phyloP scores from a whole-genome alignment of 2,888 invertebrate species.

The Bugulina stolonifera region DNA sequence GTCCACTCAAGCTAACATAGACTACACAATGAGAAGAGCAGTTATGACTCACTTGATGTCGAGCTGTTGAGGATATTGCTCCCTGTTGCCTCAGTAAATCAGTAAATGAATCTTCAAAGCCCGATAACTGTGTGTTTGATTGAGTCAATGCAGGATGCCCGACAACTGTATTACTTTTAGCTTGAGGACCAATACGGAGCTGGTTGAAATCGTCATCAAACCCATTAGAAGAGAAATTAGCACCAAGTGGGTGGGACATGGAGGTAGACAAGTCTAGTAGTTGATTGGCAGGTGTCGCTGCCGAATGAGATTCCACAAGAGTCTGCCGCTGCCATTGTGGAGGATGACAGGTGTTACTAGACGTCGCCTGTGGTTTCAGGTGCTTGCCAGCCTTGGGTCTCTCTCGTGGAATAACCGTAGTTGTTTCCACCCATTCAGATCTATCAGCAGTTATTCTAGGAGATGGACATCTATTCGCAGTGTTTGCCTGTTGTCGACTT shows the following conservation, averaged over 20 bases:
- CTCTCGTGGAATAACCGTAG: slow-evolving; percentile 75
- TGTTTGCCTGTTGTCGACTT: slow-evolving; percentile 8
- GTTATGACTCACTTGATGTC: no score
- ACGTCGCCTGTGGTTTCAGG: not conserved
- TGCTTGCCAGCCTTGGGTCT: slow-evolving; percentile 63
- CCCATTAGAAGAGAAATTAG: not conserved
- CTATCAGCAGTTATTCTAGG: not conserved
- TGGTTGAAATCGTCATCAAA: slow-evolving; percentile 14
- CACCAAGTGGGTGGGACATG: not conserved
- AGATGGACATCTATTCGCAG: not conserved
- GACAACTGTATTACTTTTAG: not conserved
- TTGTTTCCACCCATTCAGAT: slow-evolving; percentile 59
- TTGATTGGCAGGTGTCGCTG: not conserved
- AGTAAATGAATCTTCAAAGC: slow-evolving; percentile 13
- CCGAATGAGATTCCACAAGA: not conserved
- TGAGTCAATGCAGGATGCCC: not conserved
- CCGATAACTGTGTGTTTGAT: not conserved
- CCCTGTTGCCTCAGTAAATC: not conserved
- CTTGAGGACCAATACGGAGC: not conserved
- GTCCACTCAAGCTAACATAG: no score
- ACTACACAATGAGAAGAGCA: no score
- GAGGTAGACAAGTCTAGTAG: not conserved
- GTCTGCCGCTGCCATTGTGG: not conserved
- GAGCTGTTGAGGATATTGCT: no score
- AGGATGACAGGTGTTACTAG: not conserved